Conservation (phyloP, 2,797 vertebrate genomes). For the Mormyrus proboscirostris region DNA sequence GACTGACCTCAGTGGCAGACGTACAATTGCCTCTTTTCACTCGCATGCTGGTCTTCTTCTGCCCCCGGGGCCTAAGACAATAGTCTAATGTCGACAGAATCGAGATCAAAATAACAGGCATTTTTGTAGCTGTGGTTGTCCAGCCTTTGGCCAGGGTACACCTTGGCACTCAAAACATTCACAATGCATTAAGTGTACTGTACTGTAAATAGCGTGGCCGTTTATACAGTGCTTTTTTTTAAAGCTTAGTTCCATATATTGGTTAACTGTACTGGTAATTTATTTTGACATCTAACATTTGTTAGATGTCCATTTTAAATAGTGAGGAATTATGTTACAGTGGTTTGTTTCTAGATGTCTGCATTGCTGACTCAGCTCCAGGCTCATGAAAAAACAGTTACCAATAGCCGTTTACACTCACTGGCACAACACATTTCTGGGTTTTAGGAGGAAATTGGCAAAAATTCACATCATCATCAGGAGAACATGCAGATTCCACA, state of each 20-base stretch:
- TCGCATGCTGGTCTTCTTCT: constrained; percentile 20
- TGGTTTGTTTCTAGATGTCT: background rate
- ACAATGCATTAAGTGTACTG: background rate
- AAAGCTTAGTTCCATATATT: background rate
- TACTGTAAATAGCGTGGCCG: background rate
- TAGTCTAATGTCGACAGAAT: constrained; percentile 21
- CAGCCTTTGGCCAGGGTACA: background rate
- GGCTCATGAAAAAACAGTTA: background rate
- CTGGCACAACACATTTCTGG: background rate
- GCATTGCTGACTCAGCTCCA: background rate
- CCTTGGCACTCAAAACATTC: background rate
- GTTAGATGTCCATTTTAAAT: background rate
- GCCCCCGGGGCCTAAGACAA: constrained; percentile 28
- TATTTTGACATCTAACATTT: background rate
- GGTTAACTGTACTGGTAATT: background rate
- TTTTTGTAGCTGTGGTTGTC: background rate
- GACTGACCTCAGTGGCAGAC: constrained; percentile 67
- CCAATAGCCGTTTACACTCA: background rate
- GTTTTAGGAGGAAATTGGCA: background rate
- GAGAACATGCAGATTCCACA: background rate
- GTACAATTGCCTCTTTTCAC: constrained; percentile 65
- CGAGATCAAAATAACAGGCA: constrained; percentile 10
- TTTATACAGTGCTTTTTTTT: background rate
- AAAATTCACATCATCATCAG: background rate
- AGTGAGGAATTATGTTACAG: background rate